A percentile compares a stretch with the other conserved stretches of the same genome.
Conservation (phyloP, 2,797 vertebrate species). For the Oreortyx pictus region DNA sequence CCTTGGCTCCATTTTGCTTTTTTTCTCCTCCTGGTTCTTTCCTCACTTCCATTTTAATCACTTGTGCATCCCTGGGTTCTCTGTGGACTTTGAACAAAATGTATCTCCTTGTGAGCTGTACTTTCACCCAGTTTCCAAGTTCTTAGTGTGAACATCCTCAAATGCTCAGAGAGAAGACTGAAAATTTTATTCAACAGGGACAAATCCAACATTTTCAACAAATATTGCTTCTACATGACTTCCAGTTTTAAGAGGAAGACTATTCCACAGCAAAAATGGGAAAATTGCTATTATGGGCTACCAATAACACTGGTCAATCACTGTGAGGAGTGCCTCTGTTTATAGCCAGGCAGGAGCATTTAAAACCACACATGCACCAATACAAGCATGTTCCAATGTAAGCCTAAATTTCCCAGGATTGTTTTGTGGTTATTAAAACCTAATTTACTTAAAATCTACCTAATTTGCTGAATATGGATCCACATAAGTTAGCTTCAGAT, state of each 20-base stretch:
- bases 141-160: not conserved
- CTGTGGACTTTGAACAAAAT: not conserved
- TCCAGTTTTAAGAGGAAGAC: not conserved
- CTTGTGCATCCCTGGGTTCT: not conserved
- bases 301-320: not conserved
- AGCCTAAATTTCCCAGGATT: not conserved
- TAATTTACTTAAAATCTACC: not conserved
- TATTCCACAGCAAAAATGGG: not conserved
- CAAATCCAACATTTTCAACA: not conserved
- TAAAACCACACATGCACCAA: fast-evolving
- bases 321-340: not conserved
- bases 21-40: not conserved
- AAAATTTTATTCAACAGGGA: not conserved
- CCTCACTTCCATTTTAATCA: not conserved
- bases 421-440: not conserved
- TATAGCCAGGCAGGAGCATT: not conserved
- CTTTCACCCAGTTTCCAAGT: not conserved
- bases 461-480: not conserved
- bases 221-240: not conserved
- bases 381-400: not conserved
- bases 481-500: not conserved
- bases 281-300: not conserved
- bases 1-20: not conserved
- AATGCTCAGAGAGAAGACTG: not conserved
- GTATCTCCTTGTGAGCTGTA: not conserved